Conservation (phyloP, 2,888 invertebrate species). For the Apamea epomidion region DNA sequence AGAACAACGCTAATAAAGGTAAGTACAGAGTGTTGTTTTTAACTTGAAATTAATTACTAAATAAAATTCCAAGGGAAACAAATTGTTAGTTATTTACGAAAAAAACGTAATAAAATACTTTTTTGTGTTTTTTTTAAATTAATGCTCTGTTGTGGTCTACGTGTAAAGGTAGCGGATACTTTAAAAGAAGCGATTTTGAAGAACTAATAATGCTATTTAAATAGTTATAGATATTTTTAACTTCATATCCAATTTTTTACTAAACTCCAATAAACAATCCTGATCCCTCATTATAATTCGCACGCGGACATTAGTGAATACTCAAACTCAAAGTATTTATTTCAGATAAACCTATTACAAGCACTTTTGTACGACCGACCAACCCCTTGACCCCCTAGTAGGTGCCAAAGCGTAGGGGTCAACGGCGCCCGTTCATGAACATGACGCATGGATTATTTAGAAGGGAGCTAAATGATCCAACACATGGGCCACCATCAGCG, state of each 20-base stretch:
- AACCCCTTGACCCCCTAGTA: too few species aligned
- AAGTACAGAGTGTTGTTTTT: conserved; percentile 38
- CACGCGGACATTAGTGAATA: neutral
- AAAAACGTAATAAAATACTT: conserved; percentile 9
- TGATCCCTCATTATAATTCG: too few species aligned
- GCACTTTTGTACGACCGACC: too few species aligned
- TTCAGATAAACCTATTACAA: too few species aligned
- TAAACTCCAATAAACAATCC: too few species aligned
- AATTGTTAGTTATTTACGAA: conserved; percentile 39
- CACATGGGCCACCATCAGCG: too few species aligned
- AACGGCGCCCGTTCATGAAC: too few species aligned
- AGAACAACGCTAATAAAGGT: conserved; percentile 26
- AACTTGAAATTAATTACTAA: conserved; percentile 47
- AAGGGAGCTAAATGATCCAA: too few species aligned
- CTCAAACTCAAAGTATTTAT: too few species aligned
- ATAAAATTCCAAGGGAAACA: conserved; percentile 38
- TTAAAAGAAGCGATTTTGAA: neutral
- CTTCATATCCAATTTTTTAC: neutral
- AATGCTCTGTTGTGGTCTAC: conserved; percentile 7
- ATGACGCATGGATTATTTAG: too few species aligned
- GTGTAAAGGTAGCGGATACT: neutral
- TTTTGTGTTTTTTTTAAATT: conserved; percentile 35
- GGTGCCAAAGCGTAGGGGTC: too few species aligned
- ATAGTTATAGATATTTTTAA: neutral
- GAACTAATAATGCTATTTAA: neutral